Evolutionary conservation across 2,888 invertebrate species (phyloP), one percentile per base, ranked within the genome.

Genomic region (Thymelicus lineola): DNA sequence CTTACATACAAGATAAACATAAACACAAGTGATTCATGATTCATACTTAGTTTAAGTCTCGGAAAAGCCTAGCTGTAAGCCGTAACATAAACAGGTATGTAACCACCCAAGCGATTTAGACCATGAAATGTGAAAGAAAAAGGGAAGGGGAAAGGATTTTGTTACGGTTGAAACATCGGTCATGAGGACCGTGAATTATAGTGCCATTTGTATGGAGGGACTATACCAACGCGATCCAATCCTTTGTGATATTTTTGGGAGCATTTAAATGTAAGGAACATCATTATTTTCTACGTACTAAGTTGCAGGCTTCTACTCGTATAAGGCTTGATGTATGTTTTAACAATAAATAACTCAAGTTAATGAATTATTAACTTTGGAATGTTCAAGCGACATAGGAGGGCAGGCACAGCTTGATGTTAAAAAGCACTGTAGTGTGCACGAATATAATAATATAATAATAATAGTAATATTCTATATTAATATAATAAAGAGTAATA

Each of bases 121-220:
- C 75, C 76, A 74, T 79, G 73, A 71, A 80, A 77, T 76, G 76
- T 78, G 75, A 76, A 80, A 79, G 79, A 79, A 80, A 83, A 81
- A 82, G 79, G 80, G 80, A 77, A 76, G 77, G 76, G 80, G 80
- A 77, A 76, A 78, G 76, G 80, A 82, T 81, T 84, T 82, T 79
- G 80, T 83, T 78, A 77, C 83, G 81, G 76, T 79, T 77, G 79
- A 78, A 81, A 79, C 81, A 85, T 86, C 81, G 82, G 81, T 85
- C 84, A 82, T 79, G 75, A 75, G 75, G 75, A 78, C 77, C 77
- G 81, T 85, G 84, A 86, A 80, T 86, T 84, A 86, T 82, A 77
- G 80, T 74, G 74, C 77, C 77, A 81, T 82, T 83, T 81, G 79
- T 79, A 50, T 79, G 67, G 78, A 68, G 74, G 68, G 74, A 68